Evolutionary conservation across 2,113 vertebrate genomes (phyloP), one percentile per base, ranked within the genome.

Genomic region (Megaceryle torquata): DNA sequence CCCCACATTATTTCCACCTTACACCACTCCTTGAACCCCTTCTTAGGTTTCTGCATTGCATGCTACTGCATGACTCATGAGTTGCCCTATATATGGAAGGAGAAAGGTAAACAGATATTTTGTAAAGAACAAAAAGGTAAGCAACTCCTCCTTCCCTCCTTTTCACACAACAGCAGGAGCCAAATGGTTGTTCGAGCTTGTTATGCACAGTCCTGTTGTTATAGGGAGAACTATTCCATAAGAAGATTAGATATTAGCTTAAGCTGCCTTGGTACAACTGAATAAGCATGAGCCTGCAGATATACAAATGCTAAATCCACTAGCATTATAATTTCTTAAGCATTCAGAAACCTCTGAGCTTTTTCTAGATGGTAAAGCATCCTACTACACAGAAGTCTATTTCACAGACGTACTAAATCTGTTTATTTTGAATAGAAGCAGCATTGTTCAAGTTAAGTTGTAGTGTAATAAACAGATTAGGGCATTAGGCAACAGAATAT

Each of bases 221-320:
- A 93, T 22, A 95, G 82, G 82, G 83, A 83, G 86, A 97, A 92
- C 93, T 96, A 76, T 93, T 97, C 77, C 87, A 35, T 97, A 97
- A 97, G 96, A 96, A 97, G 96, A 97, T 97, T 97, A 97, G 95
- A 96, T 96, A 96, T 94, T 97, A 96, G 93, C 86, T 95, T 97
- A 97, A 97, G 95, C 95, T 95, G 94, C 92, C 96, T 95, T 89
- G 89, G 95, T 96, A 93, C 89, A 97, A 96, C 89, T 93, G 97
- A 97, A 94, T 96, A 97, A 97, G 91, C 94, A 94, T 75, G 87
- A 91, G 97, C 94, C 95, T 96, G 91, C 91, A 97, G 96, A 95
- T 89, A 97, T 76, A 96, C 91, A 96, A 97, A 97, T 94, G 95
- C 91, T 96, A 97, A 97, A 97, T 95, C 95, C 90, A 93, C 51